phyloP scores from a whole-genome alignment of 2,113 vertebrate genomes.

The Hassar affinis region DNA sequence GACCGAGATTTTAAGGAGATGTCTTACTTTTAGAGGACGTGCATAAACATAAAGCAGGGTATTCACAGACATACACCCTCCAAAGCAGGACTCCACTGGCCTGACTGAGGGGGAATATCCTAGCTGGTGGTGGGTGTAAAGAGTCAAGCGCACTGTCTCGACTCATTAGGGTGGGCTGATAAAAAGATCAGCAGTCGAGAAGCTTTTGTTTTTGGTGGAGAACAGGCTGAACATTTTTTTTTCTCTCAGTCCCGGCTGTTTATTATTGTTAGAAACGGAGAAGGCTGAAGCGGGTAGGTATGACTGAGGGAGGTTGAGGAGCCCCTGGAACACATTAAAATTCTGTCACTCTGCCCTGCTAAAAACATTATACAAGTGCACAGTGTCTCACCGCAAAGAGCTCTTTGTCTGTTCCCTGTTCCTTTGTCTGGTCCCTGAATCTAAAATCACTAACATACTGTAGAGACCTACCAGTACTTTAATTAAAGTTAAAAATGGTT shows the following conservation, averaged over 20 bases:
- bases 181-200: conserved; percentile 39
- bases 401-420: conserved; percentile 14
- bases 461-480: neutral
- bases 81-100: conserved; percentile 54
- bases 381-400: conserved; percentile 61
- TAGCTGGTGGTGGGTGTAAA: conserved; percentile 52
- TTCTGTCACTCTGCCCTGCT: conserved; percentile 59
- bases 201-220: conserved; percentile 55
- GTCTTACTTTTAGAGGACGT: neutral
- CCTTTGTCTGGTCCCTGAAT: neutral
- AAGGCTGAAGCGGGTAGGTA: conserved; percentile 76
- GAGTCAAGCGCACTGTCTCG: conserved; percentile 41
- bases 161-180: conserved; percentile 48
- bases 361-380: conserved; percentile 66
- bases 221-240: conserved; percentile 55
- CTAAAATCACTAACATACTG: neutral
- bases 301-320: conserved; percentile 59
- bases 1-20: too few species aligned
- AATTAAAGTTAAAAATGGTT: neutral
- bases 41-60: neutral
- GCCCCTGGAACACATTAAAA: conserved; percentile 75
- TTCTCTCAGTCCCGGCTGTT: conserved; percentile 64
- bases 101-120: conserved; percentile 58
- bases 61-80: neutral
- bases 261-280: conserved; percentile 75